Evolutionary conservation across 2,113 vertebrate species (phyloP), one percentile per base, ranked within the genome.

Genomic region (Dunckerocampus dactyliophorus): DNA sequence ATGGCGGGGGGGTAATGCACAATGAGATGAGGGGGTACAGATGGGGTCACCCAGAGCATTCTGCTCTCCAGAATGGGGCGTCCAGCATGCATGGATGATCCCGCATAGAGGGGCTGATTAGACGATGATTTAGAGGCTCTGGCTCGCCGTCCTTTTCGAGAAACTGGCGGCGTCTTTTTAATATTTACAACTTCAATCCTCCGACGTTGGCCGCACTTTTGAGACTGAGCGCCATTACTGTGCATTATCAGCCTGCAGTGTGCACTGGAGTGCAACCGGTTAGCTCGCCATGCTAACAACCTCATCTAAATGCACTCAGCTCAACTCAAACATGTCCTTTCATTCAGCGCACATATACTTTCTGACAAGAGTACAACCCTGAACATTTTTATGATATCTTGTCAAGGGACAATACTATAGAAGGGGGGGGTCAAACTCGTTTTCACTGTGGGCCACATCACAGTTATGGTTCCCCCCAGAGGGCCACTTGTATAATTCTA

Each of bases 101-200:
- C 72, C 84, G 88, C 88, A 80, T 79, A 81, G 82, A 86, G 85
- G 79, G 12, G 87, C 86, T 91, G 89, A 92, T 89, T 89, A 88
- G 85, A 85, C 84, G 85, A 88, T 93, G 91, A 93, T 93, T 94
- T 94, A 93, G 88, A 84, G 84, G 87, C 85, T 85, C 63, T 84
- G 84, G 87, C 84, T 84, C 65, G 77, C 76, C 74, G 49, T 20
- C 76, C 85, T 76, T 82, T 83, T 79, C 79, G 69, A 80, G 82
- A 77, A 83, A 82, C 82, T 82, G 80, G 75, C 43, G 72, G 59
- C 81, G 65, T 34, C 80, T 77, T 64, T 77, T 86, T 81, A 8
- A 82, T 82, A 84, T 86, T 86, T 85, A 85, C 79, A 77, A 80
- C 76, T 76, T n/a, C 71, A 70, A 74, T 81, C 81, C 58, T 79